phyloP scores from a whole-genome alignment of 2,113 vertebrate species.

The Lichenostomus cassidix region DNA sequence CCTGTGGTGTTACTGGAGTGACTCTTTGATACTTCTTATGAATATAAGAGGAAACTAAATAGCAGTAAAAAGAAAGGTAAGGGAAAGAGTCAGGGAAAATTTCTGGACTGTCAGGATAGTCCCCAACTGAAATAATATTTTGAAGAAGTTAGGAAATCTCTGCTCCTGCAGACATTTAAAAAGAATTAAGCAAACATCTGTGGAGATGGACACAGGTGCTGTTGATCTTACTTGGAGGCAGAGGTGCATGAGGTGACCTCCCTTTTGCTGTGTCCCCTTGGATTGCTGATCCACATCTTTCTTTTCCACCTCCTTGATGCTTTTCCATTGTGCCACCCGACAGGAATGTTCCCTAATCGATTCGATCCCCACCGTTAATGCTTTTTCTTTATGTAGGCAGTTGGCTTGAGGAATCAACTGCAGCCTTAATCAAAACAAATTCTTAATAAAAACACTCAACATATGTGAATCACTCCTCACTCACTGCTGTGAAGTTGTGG shows the following conservation, averaged over 20 bases:
- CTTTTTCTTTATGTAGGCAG: not conserved
- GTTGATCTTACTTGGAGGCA: conserved; percentile 44
- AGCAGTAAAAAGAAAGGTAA: not conserved
- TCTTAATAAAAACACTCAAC: conserved; percentile 6
- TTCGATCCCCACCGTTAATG: not conserved
- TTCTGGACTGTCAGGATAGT: not conserved
- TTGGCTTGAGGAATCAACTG: conserved; percentile 9
- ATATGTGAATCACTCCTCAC: not conserved
- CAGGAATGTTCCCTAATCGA: conserved; percentile 20
- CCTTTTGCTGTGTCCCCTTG: not conserved
- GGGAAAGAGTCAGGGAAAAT: not conserved
- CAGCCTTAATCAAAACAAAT: conserved; percentile 28
- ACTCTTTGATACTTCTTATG: not conserved
- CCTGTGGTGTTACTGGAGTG: not conserved
- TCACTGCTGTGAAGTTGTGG: not conserved
- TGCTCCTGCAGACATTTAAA: not conserved
- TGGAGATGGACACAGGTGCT: not conserved
- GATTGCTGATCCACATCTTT: not conserved
- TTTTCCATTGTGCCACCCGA: not conserved
- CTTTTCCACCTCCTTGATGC: not conserved
- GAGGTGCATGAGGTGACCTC: not conserved
- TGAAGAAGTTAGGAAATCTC: not conserved
- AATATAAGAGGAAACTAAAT: not conserved
- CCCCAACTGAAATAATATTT: conserved; percentile 1
- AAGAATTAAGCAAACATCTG: conserved; percentile 29